Conservation (phyloP, 1,140 invertebrate species). For the Spodoptera frugiperda region DNA sequence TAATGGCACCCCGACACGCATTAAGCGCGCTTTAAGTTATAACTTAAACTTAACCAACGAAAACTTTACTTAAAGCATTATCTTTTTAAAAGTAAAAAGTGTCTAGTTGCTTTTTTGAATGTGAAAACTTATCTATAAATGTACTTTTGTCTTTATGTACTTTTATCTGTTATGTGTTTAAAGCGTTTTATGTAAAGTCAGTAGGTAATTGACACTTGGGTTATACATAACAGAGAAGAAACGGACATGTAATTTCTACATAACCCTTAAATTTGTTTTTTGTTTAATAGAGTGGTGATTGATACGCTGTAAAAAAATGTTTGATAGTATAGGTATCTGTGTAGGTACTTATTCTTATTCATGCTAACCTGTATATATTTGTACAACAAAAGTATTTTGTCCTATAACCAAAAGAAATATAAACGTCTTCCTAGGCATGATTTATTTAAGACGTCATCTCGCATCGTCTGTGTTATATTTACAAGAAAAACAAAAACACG, state of each 20-base stretch:
- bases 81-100: conserved; percentile 27
- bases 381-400: too few species aligned
- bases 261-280: too few species aligned
- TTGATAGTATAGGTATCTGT: too few species aligned
- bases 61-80: conserved; percentile 31
- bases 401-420: too few species aligned
- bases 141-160: conserved; percentile 18
- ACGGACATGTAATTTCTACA: too few species aligned
- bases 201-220: neutral
- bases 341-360: too few species aligned
- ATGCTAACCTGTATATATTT: too few species aligned
- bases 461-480: neutral
- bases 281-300: too few species aligned
- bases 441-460: neutral
- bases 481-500: conserved; percentile 1
- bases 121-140: conserved; percentile 16
- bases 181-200: neutral
- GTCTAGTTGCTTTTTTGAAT: conserved; percentile 4
- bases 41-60: conserved; percentile 27
- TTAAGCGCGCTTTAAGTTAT: conserved; percentile 16
- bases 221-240: neutral
- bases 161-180: conserved; percentile 18
- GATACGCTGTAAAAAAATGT: too few species aligned
- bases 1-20: conserved; percentile 53
- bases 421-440: too few species aligned